Conservation (phyloP, 2,888 invertebrate species). For the Actias luna region DNA sequence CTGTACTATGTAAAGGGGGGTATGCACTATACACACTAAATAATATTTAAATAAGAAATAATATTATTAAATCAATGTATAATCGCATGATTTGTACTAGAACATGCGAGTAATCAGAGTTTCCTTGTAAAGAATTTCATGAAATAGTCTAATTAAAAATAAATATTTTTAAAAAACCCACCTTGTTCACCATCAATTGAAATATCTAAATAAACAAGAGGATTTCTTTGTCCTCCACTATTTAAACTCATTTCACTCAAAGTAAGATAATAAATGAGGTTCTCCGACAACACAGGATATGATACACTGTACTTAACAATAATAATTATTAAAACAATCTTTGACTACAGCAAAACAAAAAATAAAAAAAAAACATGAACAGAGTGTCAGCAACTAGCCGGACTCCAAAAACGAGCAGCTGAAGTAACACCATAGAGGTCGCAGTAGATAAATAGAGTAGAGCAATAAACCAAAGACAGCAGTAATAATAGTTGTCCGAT, state of each 20-base stretch:
- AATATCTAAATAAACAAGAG: conserved; percentile 87
- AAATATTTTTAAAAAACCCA: conserved; percentile 38
- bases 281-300: background rate
- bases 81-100: too few species aligned
- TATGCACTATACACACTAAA: too few species aligned
- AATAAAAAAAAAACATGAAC: conserved; percentile 6
- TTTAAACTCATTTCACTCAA: conserved; percentile 44
- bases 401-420: background rate
- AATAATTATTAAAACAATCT: background rate
- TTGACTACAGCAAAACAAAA: background rate
- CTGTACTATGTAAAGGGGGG: too few species aligned
- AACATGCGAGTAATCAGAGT: too few species aligned
- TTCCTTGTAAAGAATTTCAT: too few species aligned
- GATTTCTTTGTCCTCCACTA: conserved; percentile 72
- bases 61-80: too few species aligned
- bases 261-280: conserved; percentile 25
- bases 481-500: too few species aligned
- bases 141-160: background rate
- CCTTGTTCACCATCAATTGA: conserved; percentile 85
- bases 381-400: background rate
- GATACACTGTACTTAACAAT: background rate
- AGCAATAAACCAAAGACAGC: too few species aligned
- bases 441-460: too few species aligned
- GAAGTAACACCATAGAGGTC: background rate
- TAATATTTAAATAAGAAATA: too few species aligned